These are phyloP conservation scores for Leucoraja erinaceus DNA, from an alignment of 2,113 vertebrate species.

Conservation along the genomic window DNA sequence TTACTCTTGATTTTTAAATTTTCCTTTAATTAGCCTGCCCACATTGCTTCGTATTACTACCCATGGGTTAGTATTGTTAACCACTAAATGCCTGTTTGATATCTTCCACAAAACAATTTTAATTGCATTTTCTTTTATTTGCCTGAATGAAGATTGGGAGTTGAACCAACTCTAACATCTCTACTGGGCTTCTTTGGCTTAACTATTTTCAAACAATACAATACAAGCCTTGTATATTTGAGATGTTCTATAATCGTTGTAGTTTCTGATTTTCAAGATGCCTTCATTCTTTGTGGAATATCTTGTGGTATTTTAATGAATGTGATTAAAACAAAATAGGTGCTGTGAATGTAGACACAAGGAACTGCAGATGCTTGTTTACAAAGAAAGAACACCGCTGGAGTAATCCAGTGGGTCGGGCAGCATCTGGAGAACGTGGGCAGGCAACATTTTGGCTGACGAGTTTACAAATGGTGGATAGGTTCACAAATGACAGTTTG, in stretches of 20 bases:
- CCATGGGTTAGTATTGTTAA: not conserved
- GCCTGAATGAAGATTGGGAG: not conserved
- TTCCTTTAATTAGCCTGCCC: not conserved
- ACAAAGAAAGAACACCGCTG: too few species aligned
- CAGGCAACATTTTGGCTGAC: too few species aligned
- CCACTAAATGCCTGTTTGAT: not conserved
- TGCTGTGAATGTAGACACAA: too few species aligned
- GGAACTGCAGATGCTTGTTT: too few species aligned
- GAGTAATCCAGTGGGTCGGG: too few species aligned
- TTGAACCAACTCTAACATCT: not conserved
- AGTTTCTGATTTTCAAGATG: not conserved
- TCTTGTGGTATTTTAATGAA: not conserved
- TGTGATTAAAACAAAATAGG: not conserved
- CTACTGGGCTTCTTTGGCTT: not conserved
- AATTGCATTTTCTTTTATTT: not conserved
- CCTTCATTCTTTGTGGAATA: not conserved
- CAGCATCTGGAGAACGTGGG: too few species aligned
- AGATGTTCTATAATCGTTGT: not conserved
- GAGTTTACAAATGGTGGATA: too few species aligned
- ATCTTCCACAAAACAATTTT: not conserved
- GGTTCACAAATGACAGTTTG: too few species aligned
- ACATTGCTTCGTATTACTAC: not conserved
- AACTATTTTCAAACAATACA: not conserved
- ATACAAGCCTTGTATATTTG: not conserved
- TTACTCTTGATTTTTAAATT: not conserved